A percentile compares a stretch with the other conserved stretches of the same genome.
Conservation (phyloP, 2,888 invertebrate genomes). For the Monopis laevigella region DNA sequence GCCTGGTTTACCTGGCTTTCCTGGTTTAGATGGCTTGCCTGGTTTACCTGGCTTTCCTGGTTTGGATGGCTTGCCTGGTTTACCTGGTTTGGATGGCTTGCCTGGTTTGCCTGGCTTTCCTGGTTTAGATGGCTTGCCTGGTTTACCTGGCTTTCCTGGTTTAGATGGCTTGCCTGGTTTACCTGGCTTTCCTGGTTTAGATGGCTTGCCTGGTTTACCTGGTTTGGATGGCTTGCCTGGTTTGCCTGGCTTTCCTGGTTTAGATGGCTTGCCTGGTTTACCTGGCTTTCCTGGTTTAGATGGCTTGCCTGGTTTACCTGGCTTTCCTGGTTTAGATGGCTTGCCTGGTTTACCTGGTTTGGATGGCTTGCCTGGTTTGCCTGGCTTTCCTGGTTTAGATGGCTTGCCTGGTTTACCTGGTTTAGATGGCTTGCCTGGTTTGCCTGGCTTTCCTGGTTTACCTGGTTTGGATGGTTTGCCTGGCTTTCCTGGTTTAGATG, state of each 20-base stretch:
- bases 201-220: background rate
- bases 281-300: background rate
- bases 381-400: slow-evolving; percentile 11
- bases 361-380: slow-evolving; percentile 4
- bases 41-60: slow-evolving; percentile 11
- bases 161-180: slow-evolving; percentile 11
- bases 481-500: background rate
- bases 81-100: slow-evolving; percentile 10
- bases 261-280: background rate
- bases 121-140: background rate
- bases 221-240: slow-evolving; percentile 2
- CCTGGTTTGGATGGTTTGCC: slow-evolving; percentile 1
- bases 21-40: slow-evolving; percentile 10
- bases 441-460: background rate
- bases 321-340: slow-evolving; percentile 2
- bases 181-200: background rate
- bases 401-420: no score
- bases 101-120: slow-evolving; percentile 10
- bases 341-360: slow-evolving; percentile 10
- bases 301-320: slow-evolving; percentile 9
- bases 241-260: background rate
- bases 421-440: background rate
- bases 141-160: slow-evolving; percentile 4
- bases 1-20: background rate
- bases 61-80: slow-evolving; percentile 9